Percentiles rank a stretch among this genome's conserved stretches.
phyloP scores from a whole-genome alignment of 2,113 vertebrate genomes.

The Eidolon helvum region DNA sequence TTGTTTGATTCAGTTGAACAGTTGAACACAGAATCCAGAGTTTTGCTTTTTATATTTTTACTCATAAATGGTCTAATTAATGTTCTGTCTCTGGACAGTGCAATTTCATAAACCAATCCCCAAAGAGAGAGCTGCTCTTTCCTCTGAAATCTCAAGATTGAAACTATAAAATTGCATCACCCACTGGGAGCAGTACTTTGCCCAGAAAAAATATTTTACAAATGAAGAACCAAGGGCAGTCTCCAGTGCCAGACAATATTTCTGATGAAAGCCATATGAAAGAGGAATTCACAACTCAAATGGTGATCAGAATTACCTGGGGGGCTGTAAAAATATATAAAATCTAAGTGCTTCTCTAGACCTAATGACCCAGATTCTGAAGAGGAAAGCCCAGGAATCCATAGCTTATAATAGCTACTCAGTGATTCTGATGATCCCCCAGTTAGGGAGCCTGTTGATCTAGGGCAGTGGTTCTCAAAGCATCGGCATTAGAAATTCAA shows the following conservation, averaged over 20 bases:
- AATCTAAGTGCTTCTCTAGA: neutral
- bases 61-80: slow-evolving; percentile 57
- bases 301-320: neutral
- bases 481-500: neutral
- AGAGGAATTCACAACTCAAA: neutral
- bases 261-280: neutral
- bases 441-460: neutral
- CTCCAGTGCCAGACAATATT: neutral
- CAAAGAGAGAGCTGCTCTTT: slow-evolving; percentile 51
- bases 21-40: slow-evolving; percentile 14
- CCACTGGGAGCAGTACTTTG: slow-evolving; percentile 16
- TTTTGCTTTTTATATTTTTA: slow-evolving; percentile 49
- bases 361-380: neutral
- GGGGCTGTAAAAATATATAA: neutral
- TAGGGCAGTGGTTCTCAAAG: neutral
- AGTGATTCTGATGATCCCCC: neutral
- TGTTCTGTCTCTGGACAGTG: slow-evolving; percentile 41
- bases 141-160: slow-evolving; percentile 21
- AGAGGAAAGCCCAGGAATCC: neutral
- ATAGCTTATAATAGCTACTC: neutral
- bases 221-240: slow-evolving; percentile 42
- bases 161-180: slow-evolving; percentile 2
- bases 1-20: slow-evolving; percentile 41
- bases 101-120: slow-evolving; percentile 54
- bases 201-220: slow-evolving; percentile 38